Evolutionary conservation across 2,797 vertebrate species (phyloP).

Genomic region (Mus minutoides): DNA sequence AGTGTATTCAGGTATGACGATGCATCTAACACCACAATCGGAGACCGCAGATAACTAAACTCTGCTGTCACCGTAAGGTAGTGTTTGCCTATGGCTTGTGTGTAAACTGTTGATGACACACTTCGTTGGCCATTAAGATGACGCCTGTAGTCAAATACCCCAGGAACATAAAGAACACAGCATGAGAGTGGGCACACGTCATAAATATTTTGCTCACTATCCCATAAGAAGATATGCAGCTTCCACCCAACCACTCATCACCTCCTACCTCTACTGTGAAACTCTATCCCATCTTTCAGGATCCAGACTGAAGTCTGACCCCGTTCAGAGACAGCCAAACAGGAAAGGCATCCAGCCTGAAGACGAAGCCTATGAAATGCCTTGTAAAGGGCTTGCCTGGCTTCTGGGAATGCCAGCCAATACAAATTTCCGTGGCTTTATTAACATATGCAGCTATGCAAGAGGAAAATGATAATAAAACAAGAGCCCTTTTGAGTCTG

Average conservation of each 20-base stretch:
- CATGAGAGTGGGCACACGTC: neutral
- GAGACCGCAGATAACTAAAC: neutral
- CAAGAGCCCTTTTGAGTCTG: conserved; percentile 61
- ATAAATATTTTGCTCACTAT: neutral
- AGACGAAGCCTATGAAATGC: conserved; percentile 55
- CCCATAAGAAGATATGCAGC: neutral
- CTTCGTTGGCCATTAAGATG: neutral
- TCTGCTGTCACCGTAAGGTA: neutral
- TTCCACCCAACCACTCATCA: neutral
- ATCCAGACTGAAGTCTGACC: neutral
- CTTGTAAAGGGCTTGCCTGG: conserved; percentile 40
- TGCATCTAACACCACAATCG: neutral
- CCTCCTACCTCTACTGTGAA: neutral
- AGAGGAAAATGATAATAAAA: conserved; percentile 59
- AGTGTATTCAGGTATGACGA: neutral
- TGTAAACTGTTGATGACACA: neutral
- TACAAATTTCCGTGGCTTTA: conserved; percentile 59
- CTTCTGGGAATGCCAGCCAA: conserved; percentile 66
- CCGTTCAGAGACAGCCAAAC: conserved; percentile 11
- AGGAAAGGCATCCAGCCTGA: conserved; percentile 28
- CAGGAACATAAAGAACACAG: neutral
- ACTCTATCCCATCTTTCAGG: neutral
- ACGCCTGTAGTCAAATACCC: neutral
- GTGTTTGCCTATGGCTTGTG: neutral
- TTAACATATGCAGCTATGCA: conserved; percentile 68